Percentiles rank a stretch among this genome's conserved stretches.
Evolutionary conservation across 1,140 invertebrate species (phyloP).

Genomic region (Saccostrea echinata): DNA sequence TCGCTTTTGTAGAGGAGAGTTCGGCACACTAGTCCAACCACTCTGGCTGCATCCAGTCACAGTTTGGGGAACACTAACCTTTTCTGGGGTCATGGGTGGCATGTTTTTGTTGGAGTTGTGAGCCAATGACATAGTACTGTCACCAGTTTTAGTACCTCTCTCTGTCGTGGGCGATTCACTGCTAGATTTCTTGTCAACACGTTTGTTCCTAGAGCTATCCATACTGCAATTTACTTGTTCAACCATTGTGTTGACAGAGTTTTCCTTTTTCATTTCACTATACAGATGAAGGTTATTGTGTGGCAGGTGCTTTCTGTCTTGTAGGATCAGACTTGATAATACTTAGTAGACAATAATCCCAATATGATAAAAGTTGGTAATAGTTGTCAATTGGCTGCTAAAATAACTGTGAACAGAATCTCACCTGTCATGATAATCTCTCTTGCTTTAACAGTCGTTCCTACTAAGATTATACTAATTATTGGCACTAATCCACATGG

Average conservation of each 20-base stretch:
- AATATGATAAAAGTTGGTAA: background rate
- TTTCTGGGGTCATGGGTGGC: background rate
- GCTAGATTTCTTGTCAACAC: background rate
- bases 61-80: background rate
- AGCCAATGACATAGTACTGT: background rate
- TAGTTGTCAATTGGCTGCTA: background rate
- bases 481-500: background rate
- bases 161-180: background rate
- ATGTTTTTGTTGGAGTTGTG: background rate
- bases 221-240: background rate
- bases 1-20: background rate
- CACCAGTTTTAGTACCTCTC: background rate
- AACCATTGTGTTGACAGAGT: background rate
- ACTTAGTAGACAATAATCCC: background rate
- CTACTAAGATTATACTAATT: background rate
- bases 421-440: background rate
- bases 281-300: background rate
- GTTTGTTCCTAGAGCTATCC: background rate
- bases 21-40: background rate
- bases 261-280: background rate
- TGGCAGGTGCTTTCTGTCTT: background rate
- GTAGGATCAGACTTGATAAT: background rate
- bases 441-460: background rate
- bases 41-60: background rate
- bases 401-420: background rate